These are phyloP conservation scores for Formicarius rufipectus DNA, from an alignment of 2,113 vertebrate species.

Conservation along the genomic window DNA sequence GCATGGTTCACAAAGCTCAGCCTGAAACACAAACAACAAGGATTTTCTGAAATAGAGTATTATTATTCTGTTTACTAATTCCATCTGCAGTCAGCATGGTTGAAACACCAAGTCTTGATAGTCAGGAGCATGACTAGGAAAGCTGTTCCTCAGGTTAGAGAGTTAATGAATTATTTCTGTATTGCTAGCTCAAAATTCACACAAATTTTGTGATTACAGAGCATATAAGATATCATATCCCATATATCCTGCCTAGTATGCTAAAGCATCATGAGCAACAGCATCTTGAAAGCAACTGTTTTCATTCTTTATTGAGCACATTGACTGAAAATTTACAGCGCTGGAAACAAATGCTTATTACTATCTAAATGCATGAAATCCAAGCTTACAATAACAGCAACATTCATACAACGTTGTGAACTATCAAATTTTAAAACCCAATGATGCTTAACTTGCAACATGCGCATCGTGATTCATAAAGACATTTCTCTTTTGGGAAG, in stretches of 20 bases:
- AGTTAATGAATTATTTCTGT: not conserved
- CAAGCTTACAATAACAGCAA: not conserved
- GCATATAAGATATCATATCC: not conserved
- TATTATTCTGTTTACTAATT: not conserved
- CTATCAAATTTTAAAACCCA: not conserved
- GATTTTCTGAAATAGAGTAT: constrained; percentile 13
- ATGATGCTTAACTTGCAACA: not conserved
- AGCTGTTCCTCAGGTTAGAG: not conserved
- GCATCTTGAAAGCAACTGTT: not conserved
- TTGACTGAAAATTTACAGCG: not conserved
- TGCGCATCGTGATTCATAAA: not conserved
- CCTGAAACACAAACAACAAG: constrained; percentile 74
- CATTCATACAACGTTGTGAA: not conserved
- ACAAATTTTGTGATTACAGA: not conserved
- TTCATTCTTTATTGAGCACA: not conserved
- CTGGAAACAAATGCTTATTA: not conserved
- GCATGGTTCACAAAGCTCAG: constrained; percentile 92
- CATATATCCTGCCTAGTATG: not conserved
- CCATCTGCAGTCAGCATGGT: not conserved
- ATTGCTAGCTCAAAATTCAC: not conserved
- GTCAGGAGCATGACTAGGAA: not conserved
- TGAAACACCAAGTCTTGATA: not conserved
- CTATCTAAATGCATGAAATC: not conserved
- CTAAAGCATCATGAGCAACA: not conserved
- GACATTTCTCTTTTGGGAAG: not conserved